These are phyloP conservation scores for Phaethon lepturus DNA, from an alignment of 2,113 vertebrate species.

Conservation along the genomic window DNA sequence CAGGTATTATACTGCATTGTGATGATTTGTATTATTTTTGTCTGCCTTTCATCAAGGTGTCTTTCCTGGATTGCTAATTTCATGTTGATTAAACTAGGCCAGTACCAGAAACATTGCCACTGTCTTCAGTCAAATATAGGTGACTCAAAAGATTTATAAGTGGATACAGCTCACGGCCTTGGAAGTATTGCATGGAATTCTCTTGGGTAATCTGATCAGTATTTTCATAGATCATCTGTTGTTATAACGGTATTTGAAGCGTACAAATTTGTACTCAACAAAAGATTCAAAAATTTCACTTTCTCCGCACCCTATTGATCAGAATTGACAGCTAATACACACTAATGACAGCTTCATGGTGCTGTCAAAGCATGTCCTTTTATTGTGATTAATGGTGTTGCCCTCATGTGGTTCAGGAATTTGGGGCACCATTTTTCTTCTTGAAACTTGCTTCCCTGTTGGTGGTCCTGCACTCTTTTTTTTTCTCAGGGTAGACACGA, in stretches of 20 bases:
- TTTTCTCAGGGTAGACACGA: constrained; percentile 17
- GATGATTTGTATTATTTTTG: neutral
- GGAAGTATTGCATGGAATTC: neutral
- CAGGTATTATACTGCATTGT: neutral
- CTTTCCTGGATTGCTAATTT: constrained; percentile 24
- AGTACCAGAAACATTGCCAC: neutral
- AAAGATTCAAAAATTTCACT: neutral
- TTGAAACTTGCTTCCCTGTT: constrained; percentile 11
- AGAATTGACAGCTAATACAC: neutral
- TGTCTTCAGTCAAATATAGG: neutral
- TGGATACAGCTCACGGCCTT: neutral
- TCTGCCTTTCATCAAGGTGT: neutral
- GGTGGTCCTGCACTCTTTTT: constrained; percentile 53
- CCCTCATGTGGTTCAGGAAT: constrained; percentile 32
- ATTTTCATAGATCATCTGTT: neutral
- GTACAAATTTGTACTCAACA: neutral
- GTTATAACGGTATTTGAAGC: neutral
- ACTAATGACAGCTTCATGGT: neutral
- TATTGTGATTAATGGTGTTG: constrained; percentile 55
- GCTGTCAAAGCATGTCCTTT: neutral
- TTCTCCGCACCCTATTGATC: neutral
- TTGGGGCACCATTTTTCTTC: constrained; percentile 49
- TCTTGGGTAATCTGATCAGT: neutral
- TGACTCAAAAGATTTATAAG: neutral
- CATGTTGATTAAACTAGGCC: neutral